These are phyloP conservation scores for Toxostoma redivivum DNA, from an alignment of 2,113 vertebrate genomes.

Conservation along the genomic window DNA sequence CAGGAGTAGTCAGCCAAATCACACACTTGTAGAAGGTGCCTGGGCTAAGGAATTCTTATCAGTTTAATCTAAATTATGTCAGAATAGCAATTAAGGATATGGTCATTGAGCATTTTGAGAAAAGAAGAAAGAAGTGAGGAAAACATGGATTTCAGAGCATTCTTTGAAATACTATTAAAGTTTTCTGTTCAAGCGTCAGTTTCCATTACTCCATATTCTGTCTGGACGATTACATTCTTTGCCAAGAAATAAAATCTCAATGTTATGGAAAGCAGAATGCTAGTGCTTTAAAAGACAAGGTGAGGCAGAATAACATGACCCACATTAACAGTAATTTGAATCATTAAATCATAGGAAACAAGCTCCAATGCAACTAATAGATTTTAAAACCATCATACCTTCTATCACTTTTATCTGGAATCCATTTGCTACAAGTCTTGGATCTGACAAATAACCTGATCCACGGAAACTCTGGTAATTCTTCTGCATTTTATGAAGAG, in stretches of 20 bases:
- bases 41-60: not conserved
- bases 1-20: not conserved
- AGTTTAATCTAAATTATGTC: not conserved
- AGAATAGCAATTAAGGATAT: not conserved
- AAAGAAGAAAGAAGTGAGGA: not conserved
- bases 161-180: not conserved
- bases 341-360: not conserved
- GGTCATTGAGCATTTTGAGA: not conserved
- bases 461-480: conserved; percentile 67
- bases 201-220: not conserved
- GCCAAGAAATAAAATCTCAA: not conserved
- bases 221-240: not conserved
- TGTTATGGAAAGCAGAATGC: not conserved
- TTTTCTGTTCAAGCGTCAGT: not conserved
- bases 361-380: not conserved
- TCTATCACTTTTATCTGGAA: conserved; percentile 86
- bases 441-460: conserved; percentile 79
- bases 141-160: not conserved
- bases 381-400: conserved; percentile 75
- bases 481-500: conserved; percentile 82
- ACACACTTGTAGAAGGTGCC: not conserved
- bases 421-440: conserved; percentile 88
- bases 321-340: not conserved
- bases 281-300: not conserved
- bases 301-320: not conserved